Percentiles rank a stretch among this genome's conserved stretches.
phyloP scores from a whole-genome alignment of 2,113 vertebrate genomes.

The Serilophus lunatus region DNA sequence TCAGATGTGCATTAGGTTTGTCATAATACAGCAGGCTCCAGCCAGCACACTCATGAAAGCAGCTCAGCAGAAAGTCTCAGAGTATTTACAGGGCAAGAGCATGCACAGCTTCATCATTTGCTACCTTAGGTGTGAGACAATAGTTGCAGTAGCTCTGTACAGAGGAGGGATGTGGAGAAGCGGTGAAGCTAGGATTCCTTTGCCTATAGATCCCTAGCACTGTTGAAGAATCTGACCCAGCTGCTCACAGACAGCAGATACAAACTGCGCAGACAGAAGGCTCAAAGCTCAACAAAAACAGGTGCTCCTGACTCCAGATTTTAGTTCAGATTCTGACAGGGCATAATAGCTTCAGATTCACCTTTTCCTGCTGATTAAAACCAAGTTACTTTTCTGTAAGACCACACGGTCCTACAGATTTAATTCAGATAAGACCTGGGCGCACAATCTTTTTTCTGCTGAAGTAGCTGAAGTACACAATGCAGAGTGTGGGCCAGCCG shows the following conservation, averaged over 20 bases:
- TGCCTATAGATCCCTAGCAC: neutral
- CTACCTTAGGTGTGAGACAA: neutral
- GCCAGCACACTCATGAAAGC: neutral
- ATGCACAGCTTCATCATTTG: neutral
- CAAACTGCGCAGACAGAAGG: neutral
- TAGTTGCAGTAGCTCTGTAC: neutral
- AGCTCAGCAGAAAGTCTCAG: neutral
- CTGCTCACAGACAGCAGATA: neutral
- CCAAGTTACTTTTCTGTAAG: neutral
- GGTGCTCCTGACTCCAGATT: neutral
- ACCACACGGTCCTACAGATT: neutral
- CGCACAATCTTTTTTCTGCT: neutral
- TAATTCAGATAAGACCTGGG: neutral
- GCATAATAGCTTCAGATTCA: neutral
- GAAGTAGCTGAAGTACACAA: neutral
- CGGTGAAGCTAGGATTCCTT: neutral
- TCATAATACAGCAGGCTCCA: neutral
- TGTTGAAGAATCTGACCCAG: neutral
- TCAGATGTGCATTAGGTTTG: neutral
- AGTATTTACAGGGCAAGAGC: neutral
- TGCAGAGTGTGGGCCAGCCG: neutral
- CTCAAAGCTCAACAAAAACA: neutral
- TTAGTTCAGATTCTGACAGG: neutral
- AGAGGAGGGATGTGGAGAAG: neutral
- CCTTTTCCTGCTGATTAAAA: neutral